A percentile compares a stretch with the other conserved stretches of the same genome.
These are phyloP conservation scores for Gobionotothen gibberifrons DNA, from an alignment of 2,797 vertebrate species.

Conservation along the genomic window DNA sequence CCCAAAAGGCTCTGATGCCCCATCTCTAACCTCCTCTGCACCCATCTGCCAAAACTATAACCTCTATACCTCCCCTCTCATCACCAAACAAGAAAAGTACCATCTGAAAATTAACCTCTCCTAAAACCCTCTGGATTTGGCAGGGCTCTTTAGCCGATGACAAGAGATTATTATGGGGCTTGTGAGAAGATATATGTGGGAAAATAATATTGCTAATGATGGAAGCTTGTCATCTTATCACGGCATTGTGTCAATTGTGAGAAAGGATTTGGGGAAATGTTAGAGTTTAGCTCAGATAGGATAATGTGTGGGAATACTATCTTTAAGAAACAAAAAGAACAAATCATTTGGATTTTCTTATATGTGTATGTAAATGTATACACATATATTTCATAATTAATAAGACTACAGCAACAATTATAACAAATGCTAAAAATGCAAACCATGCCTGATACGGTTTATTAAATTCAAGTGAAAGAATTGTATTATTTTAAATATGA, in stretches of 20 bases:
- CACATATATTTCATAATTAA: constrained; percentile 33
- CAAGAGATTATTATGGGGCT: constrained; percentile 51
- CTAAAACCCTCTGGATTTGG: constrained; percentile 66
- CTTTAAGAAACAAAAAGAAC: constrained; percentile 31
- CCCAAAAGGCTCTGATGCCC: constrained; percentile 70
- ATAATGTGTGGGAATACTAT: constrained; percentile 30
- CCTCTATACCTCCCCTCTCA: constrained; percentile 79
- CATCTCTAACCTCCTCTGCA: constrained; percentile 75
- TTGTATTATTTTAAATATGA: constrained; percentile 63
- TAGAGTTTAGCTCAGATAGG: constrained; percentile 27
- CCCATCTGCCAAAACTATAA: constrained; percentile 79
- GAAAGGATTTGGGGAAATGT: constrained; percentile 24
- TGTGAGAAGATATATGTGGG: constrained; percentile 65
- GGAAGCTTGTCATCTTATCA: constrained; percentile 41
- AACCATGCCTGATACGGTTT: constrained; percentile 56
- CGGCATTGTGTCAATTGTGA: constrained; percentile 38
- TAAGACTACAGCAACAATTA: constrained; percentile 51
- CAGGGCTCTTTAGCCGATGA: constrained; percentile 64
- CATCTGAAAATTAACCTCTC: constrained; percentile 78
- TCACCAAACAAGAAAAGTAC: constrained; percentile 77
- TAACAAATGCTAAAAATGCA: constrained; percentile 55
- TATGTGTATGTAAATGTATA: constrained; percentile 34
- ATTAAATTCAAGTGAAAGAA: constrained; percentile 63
- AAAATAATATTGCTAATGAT: constrained; percentile 70
- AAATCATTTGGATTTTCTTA: constrained; percentile 42